Evolutionary conservation across 2,888 invertebrate species (phyloP), one percentile per base, ranked within the genome.

Genomic region (Drymonia ruficornis): DNA sequence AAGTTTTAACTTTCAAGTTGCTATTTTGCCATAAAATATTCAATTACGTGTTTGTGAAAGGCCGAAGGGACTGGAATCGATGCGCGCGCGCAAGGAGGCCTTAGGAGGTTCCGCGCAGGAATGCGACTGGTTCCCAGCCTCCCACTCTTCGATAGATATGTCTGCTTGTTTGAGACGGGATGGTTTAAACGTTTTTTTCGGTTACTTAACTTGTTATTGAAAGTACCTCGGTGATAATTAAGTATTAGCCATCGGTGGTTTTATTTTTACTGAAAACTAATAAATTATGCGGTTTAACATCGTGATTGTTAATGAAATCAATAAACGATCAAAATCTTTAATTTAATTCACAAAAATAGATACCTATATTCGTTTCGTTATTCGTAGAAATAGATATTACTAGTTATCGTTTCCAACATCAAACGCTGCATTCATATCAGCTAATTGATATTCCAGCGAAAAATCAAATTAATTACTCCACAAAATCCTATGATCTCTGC

Each of bases 121-220:
- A 61, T 59, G 58, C 45, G 49, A 65, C 59, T 58, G 57, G 68
- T 63, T 70, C 48, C 52, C 38, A 40, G 19, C 40, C 29, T 29
- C 16, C 55, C 50, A 16, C 50, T 57, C 49, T 47, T 52, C 50
- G 55, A 52, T 57, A 43, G 53, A 28, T 43, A 31, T 13, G 50
- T 29, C 19, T 34, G 49, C n/a, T 13, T 18, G 49, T 15, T 38
- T n/a, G 28, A 23, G 13, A 45, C 45, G 28, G 15, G 45, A 45
- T 28, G 16, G 19, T 43, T 40, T 40, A 15, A 45, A 15, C 23
- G 28, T 28, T 23, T 9, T 28, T 45, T 40, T 45, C 15, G 19
- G 18, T 23, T 44, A 13, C 13, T 13, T 44, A 44, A 44, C 23
- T 44, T 40, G 16, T 40, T 40, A 40, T 40, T 16, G 9, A 16